Conservation (phyloP, 2,888 invertebrate genomes). For the Melangyna quadrimaculata region DNA sequence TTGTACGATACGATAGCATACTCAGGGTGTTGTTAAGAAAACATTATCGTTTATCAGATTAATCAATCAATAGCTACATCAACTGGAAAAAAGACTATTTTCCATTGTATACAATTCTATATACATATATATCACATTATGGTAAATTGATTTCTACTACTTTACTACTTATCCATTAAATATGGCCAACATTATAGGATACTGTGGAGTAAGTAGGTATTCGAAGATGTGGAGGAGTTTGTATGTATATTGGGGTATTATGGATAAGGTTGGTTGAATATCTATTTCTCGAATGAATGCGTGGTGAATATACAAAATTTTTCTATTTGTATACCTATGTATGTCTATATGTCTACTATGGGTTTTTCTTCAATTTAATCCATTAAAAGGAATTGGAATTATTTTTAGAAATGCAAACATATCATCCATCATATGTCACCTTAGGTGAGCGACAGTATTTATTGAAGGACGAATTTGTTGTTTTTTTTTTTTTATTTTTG, state of each 20-base stretch:
- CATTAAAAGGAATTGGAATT: constrained; percentile 69
- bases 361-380: constrained; percentile 68
- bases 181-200: too few relatives aligned
- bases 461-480: not conserved
- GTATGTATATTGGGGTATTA: not conserved
- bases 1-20: too few relatives aligned
- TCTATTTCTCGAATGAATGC: constrained; percentile 57
- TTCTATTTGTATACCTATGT: too few relatives aligned
- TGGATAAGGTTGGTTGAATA: constrained; percentile 21
- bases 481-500: not conserved
- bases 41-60: constrained; percentile 49
- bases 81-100: constrained; percentile 55
- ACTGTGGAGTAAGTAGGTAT: not conserved
- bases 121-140: constrained; percentile 3
- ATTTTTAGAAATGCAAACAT: constrained; percentile 67
- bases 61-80: constrained; percentile 70
- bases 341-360: not conserved
- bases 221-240: not conserved
- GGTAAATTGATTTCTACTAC: constrained; percentile 27
- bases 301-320: not conserved
- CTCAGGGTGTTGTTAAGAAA: not conserved
- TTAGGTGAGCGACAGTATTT: constrained; percentile 29
- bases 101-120: constrained; percentile 6
- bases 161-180: constrained; percentile 37
- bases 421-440: constrained; percentile 70